Evolutionary conservation across 2,888 invertebrate genomes (phyloP), one percentile per base, ranked within the genome.

Genomic region (Carterocephalus palaemon): DNA sequence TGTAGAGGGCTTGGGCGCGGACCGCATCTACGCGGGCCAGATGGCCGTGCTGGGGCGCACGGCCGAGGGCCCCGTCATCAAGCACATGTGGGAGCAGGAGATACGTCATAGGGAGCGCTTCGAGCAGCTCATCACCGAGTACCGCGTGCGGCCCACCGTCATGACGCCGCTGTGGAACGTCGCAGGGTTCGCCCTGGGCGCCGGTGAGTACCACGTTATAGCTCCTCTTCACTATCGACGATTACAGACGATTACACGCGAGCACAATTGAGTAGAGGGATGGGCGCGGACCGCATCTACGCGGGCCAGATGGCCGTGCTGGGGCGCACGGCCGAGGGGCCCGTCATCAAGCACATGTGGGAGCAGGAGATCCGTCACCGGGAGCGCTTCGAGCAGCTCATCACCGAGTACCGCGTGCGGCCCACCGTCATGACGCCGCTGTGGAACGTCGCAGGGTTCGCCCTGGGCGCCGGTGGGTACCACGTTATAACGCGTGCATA

Each of bases 81-180:
- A 93, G 59, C 95, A 98, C 74, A 99, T 99, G 99, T 98, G 98
- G 97, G 97, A 98, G 32, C 97, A 99, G 81, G 99, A 99, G 80
- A 96, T 96, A 70, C 90, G 89, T 39, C 99, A 99, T 76, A 89
- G 96, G 38, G 91, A 90, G 29, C 94, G 93, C 67, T 99, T 99
- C 81, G 97, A 99, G 70, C 90, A 93, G 60, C 88, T 99, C 10
- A 94, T 98, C 57, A 91, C 90, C 46, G 92, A 96, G 70, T 91
- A 98, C 77, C 88, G 98, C 42, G 96, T 95, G 0, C 88, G 98
- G 39, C 99, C 98, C 0, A 98, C 98, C 0, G 90, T 91, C 3
- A 88, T 99, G 71, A 89, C 94, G 12, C 99, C 99, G 0, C 70
- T 99, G 32, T 99, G 99, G 98, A 94, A 97, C 77, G 88, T 96